Evolutionary conservation across 2,888 invertebrate species (phyloP).

Genomic region (Xestia xanthographa): DNA sequence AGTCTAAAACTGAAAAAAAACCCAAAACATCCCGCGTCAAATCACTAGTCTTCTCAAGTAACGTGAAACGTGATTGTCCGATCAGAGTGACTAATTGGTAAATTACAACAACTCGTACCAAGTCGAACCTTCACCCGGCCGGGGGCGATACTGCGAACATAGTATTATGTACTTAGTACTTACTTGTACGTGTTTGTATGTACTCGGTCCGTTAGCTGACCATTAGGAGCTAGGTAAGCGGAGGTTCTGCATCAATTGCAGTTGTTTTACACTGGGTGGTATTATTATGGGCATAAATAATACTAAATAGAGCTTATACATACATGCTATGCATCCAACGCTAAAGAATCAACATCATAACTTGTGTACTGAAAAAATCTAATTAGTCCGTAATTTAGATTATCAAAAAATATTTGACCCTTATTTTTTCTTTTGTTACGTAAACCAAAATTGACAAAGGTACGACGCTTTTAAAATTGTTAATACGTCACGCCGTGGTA

Average conservation of each 20-base stretch:
- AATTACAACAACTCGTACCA: slow-evolving; percentile 70
- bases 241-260: slow-evolving; percentile 8
- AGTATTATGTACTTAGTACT: slow-evolving; percentile 58
- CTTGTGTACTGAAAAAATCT: too few relatives aligned
- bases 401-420: too few relatives aligned
- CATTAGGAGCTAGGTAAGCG: slow-evolving; percentile 32
- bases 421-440: too few relatives aligned
- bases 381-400: too few relatives aligned
- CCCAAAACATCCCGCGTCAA: slow-evolving; percentile 22
- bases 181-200: slow-evolving; percentile 45
- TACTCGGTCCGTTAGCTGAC: slow-evolving; percentile 39
- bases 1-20: neutral
- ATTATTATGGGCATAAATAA: neutral
- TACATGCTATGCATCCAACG: too few relatives aligned
- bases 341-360: too few relatives aligned
- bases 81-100: slow-evolving; percentile 79
- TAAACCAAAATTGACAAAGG: too few relatives aligned
- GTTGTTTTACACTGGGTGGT: slow-evolving; percentile 11
- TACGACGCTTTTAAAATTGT: too few relatives aligned
- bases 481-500: too few relatives aligned
- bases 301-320: neutral
- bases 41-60: slow-evolving; percentile 45
- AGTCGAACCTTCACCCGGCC: slow-evolving; percentile 59
- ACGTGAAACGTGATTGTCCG: slow-evolving; percentile 75
- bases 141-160: slow-evolving; percentile 48